Base-by-base conservation (phyloP, 1,140 invertebrate species). In the Acromyrmex echinatior region DNA sequence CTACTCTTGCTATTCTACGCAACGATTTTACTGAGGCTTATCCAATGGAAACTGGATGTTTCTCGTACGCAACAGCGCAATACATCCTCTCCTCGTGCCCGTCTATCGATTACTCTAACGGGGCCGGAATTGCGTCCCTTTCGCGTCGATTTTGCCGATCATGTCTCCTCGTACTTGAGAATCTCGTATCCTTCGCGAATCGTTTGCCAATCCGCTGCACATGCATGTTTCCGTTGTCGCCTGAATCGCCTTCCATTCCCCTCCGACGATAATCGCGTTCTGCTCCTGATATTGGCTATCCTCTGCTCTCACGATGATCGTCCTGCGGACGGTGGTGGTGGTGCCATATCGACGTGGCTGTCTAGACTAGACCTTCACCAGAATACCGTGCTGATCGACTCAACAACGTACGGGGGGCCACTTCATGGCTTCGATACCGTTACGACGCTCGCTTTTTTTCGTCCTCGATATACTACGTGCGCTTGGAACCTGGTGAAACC, bases 301-400 rank as follows among this genome's bases (percentile, higher is more conserved):
- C 39, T 58, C 58, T 25, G 1, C 60, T 87, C 73, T 77, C 90
- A 71, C 84, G 87, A 89, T 79, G 74, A 28, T 82, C 74, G 79
- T 90, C 86, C 80, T 86, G 88, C 79, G 87, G 62, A 71, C 18
- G 21, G 21, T 35, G 31, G 31, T 35, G 31, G 31, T 90, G 80
- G 88, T 92, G 92, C 89, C 91, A 92, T 93, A 93, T 93, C 93
- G 93, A 93, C 93, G 91, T 92, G 92, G 79, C 90, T 85, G 92
- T 93, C 93, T 93, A 93, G 93, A 93, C 89, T 77, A 90, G 86
- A 88, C 88, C 87, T 84, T 90, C 89, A 87, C 88, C 86, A 76
- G 82, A 78, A 86, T 77, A 65, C 35, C 39, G 14, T 66, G 62
- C 62, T 53, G 62, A 18, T 65, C 53, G 68, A 65, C 49, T 39